Conservation (phyloP, 2,113 vertebrate species). For the Fukomys damarensis region DNA sequence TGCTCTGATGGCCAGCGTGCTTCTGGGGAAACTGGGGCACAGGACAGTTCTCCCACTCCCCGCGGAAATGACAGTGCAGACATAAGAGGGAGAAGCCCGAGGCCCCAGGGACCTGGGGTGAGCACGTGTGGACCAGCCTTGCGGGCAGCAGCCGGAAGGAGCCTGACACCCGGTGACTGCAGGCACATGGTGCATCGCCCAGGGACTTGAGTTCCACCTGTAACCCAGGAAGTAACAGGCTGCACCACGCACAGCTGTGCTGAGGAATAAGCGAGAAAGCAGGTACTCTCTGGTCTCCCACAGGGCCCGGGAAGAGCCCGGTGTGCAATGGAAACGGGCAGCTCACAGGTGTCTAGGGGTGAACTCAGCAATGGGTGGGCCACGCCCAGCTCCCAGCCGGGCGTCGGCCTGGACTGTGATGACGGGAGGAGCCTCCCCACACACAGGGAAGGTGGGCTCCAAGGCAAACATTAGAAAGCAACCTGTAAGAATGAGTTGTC, state of each 20-base stretch:
- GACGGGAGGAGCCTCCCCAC: no score
- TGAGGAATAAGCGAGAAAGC: neutral
- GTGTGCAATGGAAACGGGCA: no score
- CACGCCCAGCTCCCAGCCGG: neutral
- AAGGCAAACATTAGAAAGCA: neutral
- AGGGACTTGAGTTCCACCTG: neutral
- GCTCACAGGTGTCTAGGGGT: neutral
- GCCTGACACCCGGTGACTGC: neutral
- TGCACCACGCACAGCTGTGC: no score
- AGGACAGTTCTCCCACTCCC: neutral
- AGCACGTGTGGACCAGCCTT: fast-evolving
- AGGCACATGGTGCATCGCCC: neutral
- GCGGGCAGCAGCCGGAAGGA: neutral
- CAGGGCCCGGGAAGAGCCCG: neutral
- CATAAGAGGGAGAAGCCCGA: neutral
- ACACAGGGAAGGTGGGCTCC: neutral
- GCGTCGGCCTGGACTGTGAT: no score
- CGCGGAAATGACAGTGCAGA: neutral
- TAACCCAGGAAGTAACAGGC: neutral
- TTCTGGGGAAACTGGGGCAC: neutral
- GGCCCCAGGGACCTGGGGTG: neutral
- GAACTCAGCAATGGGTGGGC: neutral
- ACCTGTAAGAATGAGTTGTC: neutral
- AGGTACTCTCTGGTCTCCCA: neutral
- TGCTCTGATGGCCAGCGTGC: neutral